Conservation (phyloP, 2,888 invertebrate genomes). For the Disparrhopalites patrizii region DNA sequence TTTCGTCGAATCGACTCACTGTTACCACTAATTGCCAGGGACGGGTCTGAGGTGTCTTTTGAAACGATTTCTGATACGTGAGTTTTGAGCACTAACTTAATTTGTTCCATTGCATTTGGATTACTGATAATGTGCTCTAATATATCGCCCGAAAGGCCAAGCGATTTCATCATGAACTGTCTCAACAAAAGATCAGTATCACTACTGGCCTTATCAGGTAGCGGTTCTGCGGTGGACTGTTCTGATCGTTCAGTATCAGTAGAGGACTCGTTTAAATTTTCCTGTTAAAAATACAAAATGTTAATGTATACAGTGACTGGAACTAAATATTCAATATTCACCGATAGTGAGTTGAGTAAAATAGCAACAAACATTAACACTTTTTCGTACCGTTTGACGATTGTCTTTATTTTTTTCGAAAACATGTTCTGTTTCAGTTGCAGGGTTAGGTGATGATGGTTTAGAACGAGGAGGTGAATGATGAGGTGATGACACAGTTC, state of each 20-base stretch:
- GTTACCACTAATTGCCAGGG: neutral
- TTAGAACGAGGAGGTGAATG: neutral
- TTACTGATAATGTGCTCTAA: slow-evolving; percentile 28
- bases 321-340: no score
- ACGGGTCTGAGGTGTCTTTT: neutral
- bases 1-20: neutral
- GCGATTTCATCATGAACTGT: slow-evolving; percentile 29
- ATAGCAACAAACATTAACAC: no score
- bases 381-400: no score
- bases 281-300: no score
- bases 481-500: neutral
- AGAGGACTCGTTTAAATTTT: no score
- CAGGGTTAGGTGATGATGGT: neutral
- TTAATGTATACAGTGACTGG: no score
- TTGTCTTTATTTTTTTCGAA: neutral
- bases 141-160: slow-evolving; percentile 21
- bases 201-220: neutral
- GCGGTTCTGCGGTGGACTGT: neutral
- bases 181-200: slow-evolving; percentile 33
- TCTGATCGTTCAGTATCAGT: no score
- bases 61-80: slow-evolving; percentile 22
- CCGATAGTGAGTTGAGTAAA: no score
- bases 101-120: slow-evolving; percentile 28
- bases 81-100: slow-evolving; percentile 29
- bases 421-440: neutral